These are phyloP conservation scores for Telenomus remus DNA, from an alignment of 1,140 invertebrate genomes.

Conservation along the genomic window DNA sequence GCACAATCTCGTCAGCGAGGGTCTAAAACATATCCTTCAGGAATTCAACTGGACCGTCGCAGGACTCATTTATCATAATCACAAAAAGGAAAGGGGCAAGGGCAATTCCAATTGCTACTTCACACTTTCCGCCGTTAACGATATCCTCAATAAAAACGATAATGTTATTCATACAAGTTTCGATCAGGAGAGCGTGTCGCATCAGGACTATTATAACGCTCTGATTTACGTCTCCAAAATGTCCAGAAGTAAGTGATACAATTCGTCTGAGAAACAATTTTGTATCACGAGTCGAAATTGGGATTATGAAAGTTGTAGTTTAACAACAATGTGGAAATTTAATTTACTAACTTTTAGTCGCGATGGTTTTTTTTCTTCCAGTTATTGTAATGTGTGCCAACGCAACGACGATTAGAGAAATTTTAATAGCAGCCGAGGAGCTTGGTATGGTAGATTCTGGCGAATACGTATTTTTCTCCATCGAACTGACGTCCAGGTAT, in stretches of 20 bases:
- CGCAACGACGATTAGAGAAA: constrained; percentile 89
- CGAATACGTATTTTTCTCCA: constrained; percentile 98
- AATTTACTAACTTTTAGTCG: too few relatives aligned
- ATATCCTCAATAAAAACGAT: constrained; percentile 76
- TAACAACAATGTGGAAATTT: not conserved
- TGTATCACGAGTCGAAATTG: constrained; percentile 57
- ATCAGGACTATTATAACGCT: constrained; percentile 78
- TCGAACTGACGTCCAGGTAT: constrained; percentile 96
- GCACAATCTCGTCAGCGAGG: constrained; percentile 84
- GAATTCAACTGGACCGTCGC: constrained; percentile 84
- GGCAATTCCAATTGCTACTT: constrained; percentile 86
- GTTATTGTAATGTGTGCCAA: constrained; percentile 96
- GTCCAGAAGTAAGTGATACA: constrained; percentile 83
- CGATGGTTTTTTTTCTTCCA: constrained; percentile 70
- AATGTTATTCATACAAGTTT: constrained; percentile 79
- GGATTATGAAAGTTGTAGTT: not conserved
- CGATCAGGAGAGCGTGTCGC: constrained; percentile 76
- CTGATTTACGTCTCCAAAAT: constrained; percentile 80
- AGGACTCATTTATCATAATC: constrained; percentile 84
- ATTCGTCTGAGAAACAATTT: too few relatives aligned
- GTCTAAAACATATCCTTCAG: constrained; percentile 80
- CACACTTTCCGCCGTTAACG: constrained; percentile 82
- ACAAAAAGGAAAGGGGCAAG: constrained; percentile 74
- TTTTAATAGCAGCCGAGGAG: constrained; percentile 92
- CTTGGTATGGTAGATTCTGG: constrained; percentile 95